Evolutionary conservation across 1,140 invertebrate genomes (phyloP).

Genomic region (Drosophila miranda): DNA sequence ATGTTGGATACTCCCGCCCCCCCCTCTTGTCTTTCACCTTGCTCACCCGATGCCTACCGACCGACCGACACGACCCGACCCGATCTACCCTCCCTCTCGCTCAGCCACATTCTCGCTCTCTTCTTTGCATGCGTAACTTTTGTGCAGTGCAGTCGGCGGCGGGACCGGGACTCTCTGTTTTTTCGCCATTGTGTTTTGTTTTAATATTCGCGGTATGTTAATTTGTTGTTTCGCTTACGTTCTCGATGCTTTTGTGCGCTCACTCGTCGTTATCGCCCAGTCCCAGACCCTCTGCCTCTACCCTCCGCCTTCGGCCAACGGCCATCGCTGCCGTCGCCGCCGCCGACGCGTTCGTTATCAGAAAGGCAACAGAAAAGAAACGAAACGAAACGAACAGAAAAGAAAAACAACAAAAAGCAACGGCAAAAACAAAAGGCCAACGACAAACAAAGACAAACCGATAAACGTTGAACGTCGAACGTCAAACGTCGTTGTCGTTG

Average conservation of each 20-base stretch:
- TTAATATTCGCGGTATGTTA: constrained; percentile 42
- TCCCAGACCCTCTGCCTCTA: background rate
- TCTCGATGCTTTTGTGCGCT: constrained; percentile 5
- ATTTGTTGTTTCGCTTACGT: constrained; percentile 32
- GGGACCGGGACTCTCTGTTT: constrained; percentile 19
- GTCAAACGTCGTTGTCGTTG: background rate
- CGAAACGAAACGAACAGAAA: too few relatives aligned
- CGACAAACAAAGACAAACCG: constrained; percentile 33
- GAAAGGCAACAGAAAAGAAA: constrained; percentile 18
- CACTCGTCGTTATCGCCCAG: constrained; percentile 13
- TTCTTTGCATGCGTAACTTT: too few relatives aligned
- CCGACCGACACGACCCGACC: too few relatives aligned
- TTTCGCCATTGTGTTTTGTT: constrained; percentile 49
- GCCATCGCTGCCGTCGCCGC: too few relatives aligned
- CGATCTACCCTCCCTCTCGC: too few relatives aligned
- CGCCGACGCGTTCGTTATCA: constrained; percentile 41
- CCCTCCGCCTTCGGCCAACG: too few relatives aligned
- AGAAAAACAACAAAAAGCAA: constrained; percentile 3
- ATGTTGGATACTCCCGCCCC: too few relatives aligned
- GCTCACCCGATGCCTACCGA: too few relatives aligned
- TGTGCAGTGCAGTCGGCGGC: too few relatives aligned
- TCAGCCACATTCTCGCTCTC: too few relatives aligned
- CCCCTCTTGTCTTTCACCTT: too few relatives aligned
- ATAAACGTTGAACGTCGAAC: constrained; percentile 42
- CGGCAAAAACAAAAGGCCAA: constrained; percentile 23